Percentiles rank a stretch among this genome's conserved stretches.
Conservation (phyloP, 2,113 vertebrate species). For the Oxyruncus cristatus region DNA sequence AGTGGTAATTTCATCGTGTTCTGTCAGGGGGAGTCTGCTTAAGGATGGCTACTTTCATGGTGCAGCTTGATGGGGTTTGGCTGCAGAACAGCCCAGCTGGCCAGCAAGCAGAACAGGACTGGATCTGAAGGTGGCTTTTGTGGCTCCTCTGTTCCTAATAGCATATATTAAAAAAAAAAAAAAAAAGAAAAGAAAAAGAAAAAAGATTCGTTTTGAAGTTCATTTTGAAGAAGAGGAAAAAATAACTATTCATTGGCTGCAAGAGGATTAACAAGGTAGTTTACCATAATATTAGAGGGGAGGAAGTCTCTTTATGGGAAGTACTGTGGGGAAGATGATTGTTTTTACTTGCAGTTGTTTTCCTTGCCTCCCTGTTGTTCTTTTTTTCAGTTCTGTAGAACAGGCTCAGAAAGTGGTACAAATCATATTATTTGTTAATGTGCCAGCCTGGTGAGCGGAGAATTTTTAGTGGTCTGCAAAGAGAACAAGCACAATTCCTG, state of each 20-base stretch:
- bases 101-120: neutral
- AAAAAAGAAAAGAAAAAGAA: neutral
- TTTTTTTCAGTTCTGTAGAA: constrained; percentile 9
- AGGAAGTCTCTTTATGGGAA: neutral
- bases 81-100: neutral
- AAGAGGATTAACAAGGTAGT: constrained; percentile 8
- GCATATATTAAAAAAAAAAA: neutral
- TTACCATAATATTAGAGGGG: neutral
- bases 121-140: neutral
- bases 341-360: constrained; percentile 31
- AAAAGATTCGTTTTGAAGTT: neutral
- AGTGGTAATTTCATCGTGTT: neutral
- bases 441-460: neutral
- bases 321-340: constrained; percentile 3
- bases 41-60: neutral
- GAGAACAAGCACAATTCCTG: neutral
- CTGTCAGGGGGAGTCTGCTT: neutral
- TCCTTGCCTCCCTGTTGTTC: constrained; percentile 2
- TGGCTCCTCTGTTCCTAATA: neutral
- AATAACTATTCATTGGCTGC: neutral
- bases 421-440: constrained; percentile 56
- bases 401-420: constrained; percentile 16
- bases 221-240: neutral
- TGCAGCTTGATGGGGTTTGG: neutral
- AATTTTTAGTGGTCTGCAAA: constrained; percentile 15